These are phyloP conservation scores for Drosophila falleni DNA, from an alignment of 2,888 invertebrate species.

Conservation along the genomic window DNA sequence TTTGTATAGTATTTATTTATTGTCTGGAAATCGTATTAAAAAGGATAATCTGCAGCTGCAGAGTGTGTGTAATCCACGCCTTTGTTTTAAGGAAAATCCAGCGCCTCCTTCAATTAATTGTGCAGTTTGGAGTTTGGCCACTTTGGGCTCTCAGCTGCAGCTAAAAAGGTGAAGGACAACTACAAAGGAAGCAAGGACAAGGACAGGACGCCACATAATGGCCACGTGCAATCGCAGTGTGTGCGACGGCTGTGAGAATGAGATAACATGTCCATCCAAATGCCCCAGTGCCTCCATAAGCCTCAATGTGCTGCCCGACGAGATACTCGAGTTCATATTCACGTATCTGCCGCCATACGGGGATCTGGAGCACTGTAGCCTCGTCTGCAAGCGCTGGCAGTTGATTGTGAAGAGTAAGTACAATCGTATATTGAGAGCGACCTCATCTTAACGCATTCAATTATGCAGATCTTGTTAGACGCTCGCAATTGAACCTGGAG, in stretches of 20 bases:
- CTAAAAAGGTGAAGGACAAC: constrained; percentile 55
- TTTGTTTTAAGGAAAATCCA: constrained; percentile 5
- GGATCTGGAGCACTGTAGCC: constrained; percentile 94
- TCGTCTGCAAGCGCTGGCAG: constrained; percentile 95
- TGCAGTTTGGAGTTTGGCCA: neutral
- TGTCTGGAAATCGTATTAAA: constrained; percentile 13
- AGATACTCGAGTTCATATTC: constrained; percentile 96
- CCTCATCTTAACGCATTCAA: neutral
- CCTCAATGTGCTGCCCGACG: constrained; percentile 93
- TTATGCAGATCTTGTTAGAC: constrained; percentile 91
- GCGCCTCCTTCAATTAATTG: constrained; percentile 1
- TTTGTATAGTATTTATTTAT: neutral
- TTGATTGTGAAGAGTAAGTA: constrained; percentile 92
- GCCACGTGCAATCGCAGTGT: constrained; percentile 58
- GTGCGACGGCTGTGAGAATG: constrained; percentile 54
- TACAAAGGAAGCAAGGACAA: constrained; percentile 45
- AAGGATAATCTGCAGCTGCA: constrained; percentile 3
- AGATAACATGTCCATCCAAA: constrained; percentile 21
- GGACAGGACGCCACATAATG: constrained; percentile 46
- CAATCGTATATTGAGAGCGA: neutral
- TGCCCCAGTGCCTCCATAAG: constrained; percentile 28
- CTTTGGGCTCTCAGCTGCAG: constrained; percentile 15
- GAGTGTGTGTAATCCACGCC: constrained; percentile 11
- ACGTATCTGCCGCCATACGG: constrained; percentile 95
- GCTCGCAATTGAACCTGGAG: constrained; percentile 90